Evolutionary conservation across 2,113 vertebrate species (phyloP), one percentile per base, ranked within the genome.

Genomic region (Sula dactylatra): DNA sequence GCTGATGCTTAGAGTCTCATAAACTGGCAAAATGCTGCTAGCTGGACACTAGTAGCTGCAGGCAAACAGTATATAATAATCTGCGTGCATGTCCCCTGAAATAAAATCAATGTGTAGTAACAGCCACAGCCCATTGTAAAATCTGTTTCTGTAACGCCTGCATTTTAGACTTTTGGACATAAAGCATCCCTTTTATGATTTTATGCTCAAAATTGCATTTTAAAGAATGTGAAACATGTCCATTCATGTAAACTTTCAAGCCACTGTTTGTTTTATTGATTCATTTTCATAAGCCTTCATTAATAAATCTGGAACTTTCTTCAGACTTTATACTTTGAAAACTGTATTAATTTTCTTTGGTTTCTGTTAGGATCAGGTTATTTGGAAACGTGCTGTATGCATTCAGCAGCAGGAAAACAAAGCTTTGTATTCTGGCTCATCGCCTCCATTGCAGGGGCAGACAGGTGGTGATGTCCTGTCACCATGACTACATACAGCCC

Each of bases 401-500:
- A 52, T 84, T 71, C 73, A 88, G 93, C 80, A 40, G 49, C 81
- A 86, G 93, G 65, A 93, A 88, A 94, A 94, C 89, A 87, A 86
- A 34, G 70, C 94, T 93, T 55, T 73, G 86, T 82, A 49, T 91
- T 95, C 93, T 81, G 72, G 84, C 90, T 94, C 78, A 73, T 89
- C 17, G 92, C 93, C 97, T 96, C 91, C 42, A 54, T 89, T 94
- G 86, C n/a, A 83, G 87, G 93, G 94, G 80, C 93, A 94, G 97
- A 94, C 95, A 98, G 95, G 97, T 96, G 93, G 97, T 93, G 96
- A 95, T 97, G 87, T 93, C 93, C 87, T 95, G 97, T 98, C 97
- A 97, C 98, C 98, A 98, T 98, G 98, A 90, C 97, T 97, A 98
- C 98, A 20, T 16, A 54, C 59, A 86, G 97, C 95, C 97, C 97